Conservation (phyloP, 2,888 invertebrate genomes). For the Tipula vernalis region DNA sequence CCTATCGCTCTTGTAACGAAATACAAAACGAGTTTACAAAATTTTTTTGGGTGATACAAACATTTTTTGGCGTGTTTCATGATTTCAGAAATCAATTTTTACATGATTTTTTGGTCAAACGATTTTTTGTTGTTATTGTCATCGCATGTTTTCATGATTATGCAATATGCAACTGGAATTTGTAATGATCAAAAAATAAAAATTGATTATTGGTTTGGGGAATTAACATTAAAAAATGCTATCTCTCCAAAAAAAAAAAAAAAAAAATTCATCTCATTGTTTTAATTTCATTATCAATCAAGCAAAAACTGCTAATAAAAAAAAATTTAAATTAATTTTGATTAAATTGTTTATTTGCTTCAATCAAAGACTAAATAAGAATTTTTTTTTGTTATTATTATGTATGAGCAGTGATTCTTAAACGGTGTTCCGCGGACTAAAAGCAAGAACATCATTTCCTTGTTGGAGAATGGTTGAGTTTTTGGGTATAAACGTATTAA, state of each 20-base stretch:
- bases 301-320: neutral
- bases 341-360: neutral
- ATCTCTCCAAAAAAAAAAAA: neutral
- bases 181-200: neutral
- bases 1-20: neutral
- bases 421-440: neutral
- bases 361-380: neutral
- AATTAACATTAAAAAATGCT: neutral
- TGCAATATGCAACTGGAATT: neutral
- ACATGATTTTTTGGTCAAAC: neutral
- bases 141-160: neutral
- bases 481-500: too few species aligned
- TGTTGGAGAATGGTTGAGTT: too few species aligned
- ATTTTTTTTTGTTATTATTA: neutral
- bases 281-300: neutral
- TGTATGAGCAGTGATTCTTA: neutral
- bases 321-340: neutral
- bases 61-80: neutral
- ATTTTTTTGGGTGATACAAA: neutral
- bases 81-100: neutral
- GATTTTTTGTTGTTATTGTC: neutral
- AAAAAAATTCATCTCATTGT: neutral
- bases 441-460: neutral
- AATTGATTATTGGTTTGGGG: neutral
- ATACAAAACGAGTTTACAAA: neutral